Evolutionary conservation across 1,140 invertebrate species (phyloP), one percentile per base, ranked within the genome.

Genomic region (Laodelphax striatellus): DNA sequence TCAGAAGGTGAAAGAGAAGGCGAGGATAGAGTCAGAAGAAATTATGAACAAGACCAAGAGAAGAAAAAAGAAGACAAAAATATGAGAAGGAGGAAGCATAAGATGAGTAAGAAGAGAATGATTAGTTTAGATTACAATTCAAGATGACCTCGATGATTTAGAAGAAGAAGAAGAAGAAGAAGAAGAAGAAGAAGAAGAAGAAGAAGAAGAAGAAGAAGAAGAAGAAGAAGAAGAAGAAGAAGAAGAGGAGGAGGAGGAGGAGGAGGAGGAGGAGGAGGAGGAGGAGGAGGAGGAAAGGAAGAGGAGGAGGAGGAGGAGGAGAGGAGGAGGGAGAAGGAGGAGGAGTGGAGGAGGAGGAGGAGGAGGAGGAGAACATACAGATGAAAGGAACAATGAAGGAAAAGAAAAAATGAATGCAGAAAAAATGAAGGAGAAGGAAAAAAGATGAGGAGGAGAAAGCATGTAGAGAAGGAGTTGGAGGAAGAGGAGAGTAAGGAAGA

Each of bases 401-500:
- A 38, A 38, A 24, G 38, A 4, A 41, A 41, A 56, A 31, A 56
- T 9, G 22, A 31, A 56, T 5, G 42, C 3, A 56, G 34, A 56
- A 19, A 14, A 10, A 41, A 19, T 42, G 55, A 41, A 31, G 19
- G 55, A 28, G 6, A 28, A 28, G 2, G 14, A 34, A 31, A 34
- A 55, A 34, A 55, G 54, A 34, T 8, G 38, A 34, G 38, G 24
- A 55, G 56, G 6, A 28, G 24, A 28, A 4, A 6, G 21, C 22
- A 9, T 21, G n/a, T n/a, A n/a, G n/a, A 50, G 57, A 58, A 34
- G 34, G 24, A 58, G 42, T 24, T 14, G 34, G 42, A 46, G 43
- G 22, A 34, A 6, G 10, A 58, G 57, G 50, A 56, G 34, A 56
- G 54, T 11, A 24, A 55, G 24, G 42, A 41, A 21, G 55, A 56